Conservation (phyloP, 1,140 invertebrate genomes). For the Brachionus manjavacas region DNA sequence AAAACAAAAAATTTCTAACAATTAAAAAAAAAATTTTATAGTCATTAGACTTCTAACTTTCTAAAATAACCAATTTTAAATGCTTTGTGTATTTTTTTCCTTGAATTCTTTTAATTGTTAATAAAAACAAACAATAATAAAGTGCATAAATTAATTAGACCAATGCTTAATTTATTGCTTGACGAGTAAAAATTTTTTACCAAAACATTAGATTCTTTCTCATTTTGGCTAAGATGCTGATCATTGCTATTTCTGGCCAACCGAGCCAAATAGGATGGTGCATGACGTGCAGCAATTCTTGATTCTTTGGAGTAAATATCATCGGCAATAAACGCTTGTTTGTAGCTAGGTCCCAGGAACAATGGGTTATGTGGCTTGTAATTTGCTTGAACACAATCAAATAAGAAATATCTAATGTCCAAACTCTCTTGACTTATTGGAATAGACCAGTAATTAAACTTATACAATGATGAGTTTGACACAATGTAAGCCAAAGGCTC, state of each 20-base stretch:
- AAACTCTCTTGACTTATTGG: conserved; percentile 26
- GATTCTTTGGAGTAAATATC: conserved; percentile 36
- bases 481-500: conserved; percentile 38
- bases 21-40: conserved; percentile 32
- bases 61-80: conserved; percentile 5
- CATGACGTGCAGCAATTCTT: background rate
- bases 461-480: conserved; percentile 33
- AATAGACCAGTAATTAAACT: conserved; percentile 39
- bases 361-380: conserved; percentile 41
- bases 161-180: background rate
- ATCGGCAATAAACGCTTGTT: conserved; percentile 36
- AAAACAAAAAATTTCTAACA: conserved; percentile 15
- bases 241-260: conserved; percentile 13
- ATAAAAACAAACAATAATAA: background rate
- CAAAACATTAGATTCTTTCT: conserved; percentile 25
- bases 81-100: background rate
- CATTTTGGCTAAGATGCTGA: background rate
- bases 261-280: conserved; percentile 32
- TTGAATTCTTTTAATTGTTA: background rate
- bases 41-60: conserved; percentile 26
- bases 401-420: conserved; percentile 40
- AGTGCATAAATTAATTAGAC: background rate
- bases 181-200: conserved; percentile 16
- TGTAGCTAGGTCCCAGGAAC: conserved; percentile 39
- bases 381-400: conserved; percentile 42